Base-by-base conservation (phyloP, 1,140 invertebrate species). In the Lutraria rhynchaena region DNA sequence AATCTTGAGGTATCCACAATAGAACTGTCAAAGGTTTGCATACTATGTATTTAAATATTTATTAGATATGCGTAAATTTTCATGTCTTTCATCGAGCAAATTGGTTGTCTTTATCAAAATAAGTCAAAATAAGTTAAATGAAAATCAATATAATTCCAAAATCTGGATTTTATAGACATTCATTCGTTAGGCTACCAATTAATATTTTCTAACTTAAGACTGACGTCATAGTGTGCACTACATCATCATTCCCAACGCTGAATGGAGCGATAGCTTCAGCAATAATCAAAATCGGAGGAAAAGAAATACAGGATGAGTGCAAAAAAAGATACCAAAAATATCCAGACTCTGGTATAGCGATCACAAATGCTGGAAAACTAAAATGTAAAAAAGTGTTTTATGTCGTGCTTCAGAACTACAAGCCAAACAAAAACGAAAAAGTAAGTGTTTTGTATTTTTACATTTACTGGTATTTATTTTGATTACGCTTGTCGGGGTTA, bases 201-300 rank as follows among this genome's bases (percentile, higher is more conserved):
- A n/a, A n/a, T n/a, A n/a, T n/a, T n/a, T n/a, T n/a, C 15, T 63
- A 63, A 19, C 60, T 55, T 29, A 19, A 71, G 73, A 41, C 73
- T 1, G 73, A 49, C 1, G 57, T 19, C 5, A 11, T 75, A 4
- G 73, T 75, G 7, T 60, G 57, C 22, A 44, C 73, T 22, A 75
- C 57, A 5, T 75, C 73, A 46, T 60, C 57, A 15, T 61, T 75
- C 37, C 73, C 73, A 11, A 75, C 46, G 3, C 27, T 75, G 29
- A 60, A 75, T 51, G 73, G 73, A 15, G 24, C 27, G 3, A 61
- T 75, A 60, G 11, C 58, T 9, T 17, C 4, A 49, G 73, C 73
- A 17, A 46, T 75, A 31, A 31, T 0, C 7, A 61, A 61, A 49
- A 33, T n/a, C 17, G 73, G 73, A 17, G 73, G 73, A 1, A 33